Percentiles rank a stretch among this genome's conserved stretches.
Conservation (phyloP, 2,797 vertebrate genomes). For the Rhincodon typus region DNA sequence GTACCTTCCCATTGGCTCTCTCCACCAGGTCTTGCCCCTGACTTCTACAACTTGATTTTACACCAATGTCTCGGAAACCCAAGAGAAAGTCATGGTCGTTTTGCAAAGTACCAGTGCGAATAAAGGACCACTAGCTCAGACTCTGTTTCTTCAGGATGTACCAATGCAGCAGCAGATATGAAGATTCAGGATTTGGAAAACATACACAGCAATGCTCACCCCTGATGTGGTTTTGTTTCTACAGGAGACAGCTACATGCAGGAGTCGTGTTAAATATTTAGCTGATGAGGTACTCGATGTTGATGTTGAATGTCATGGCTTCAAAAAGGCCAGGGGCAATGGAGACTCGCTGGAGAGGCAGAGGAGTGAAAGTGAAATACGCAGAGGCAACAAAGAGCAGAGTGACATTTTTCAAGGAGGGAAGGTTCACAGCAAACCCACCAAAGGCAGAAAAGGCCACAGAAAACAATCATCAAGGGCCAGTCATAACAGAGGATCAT, state of each 20-base stretch:
- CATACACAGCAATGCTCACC: background rate
- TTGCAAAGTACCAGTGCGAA: no score
- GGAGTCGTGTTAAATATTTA: slow-evolving; percentile 24
- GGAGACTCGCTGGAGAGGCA: background rate
- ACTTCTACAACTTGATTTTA: no score
- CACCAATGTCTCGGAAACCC: no score
- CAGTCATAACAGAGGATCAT: background rate
- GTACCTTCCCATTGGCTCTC: no score
- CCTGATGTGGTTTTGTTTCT: background rate
- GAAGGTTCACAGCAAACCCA: background rate
- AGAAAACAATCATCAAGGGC: background rate
- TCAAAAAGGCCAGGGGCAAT: background rate
- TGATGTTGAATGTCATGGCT: slow-evolving; percentile 32
- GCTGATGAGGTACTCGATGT: slow-evolving; percentile 15
- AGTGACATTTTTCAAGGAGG: background rate
- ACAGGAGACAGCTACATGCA: slow-evolving; percentile 10
- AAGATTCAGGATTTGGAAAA: no score
- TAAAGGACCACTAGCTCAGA: no score
- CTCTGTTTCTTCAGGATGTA: background rate
- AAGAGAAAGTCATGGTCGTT: background rate
- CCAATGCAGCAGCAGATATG: background rate
- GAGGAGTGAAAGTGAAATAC: background rate
- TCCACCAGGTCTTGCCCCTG: background rate
- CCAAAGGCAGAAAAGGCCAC: background rate
- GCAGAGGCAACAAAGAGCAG: background rate